These are phyloP conservation scores for Anniella stebbinsi DNA, from an alignment of 2,797 vertebrate species.

Conservation along the genomic window DNA sequence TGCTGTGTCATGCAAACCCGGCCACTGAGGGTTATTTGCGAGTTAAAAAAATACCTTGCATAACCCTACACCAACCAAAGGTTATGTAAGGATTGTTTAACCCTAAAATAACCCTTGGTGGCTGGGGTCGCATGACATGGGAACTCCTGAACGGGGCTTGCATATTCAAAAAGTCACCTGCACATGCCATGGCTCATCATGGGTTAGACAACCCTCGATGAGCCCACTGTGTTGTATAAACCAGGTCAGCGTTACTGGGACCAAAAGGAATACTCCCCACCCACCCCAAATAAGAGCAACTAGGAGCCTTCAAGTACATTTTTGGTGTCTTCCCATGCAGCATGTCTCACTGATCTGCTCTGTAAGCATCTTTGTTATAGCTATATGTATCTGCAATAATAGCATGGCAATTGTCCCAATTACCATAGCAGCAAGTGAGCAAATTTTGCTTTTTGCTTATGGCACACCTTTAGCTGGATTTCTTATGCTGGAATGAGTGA, in stretches of 20 bases:
- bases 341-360: not conserved
- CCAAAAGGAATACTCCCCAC: not conserved
- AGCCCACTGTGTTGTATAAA: too few species aligned
- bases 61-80: too few species aligned
- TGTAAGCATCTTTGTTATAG: not conserved
- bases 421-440: not conserved
- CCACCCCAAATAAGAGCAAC: not conserved
- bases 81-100: too few species aligned
- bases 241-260: not conserved
- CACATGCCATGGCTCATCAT: too few species aligned
- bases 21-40: too few species aligned
- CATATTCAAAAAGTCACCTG: too few species aligned
- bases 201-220: too few species aligned
- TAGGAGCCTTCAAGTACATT: not conserved
- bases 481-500: not conserved
- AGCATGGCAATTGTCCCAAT: not conserved
- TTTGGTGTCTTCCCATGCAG: not conserved
- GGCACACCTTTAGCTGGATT: not conserved
- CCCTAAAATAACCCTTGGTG: too few species aligned
- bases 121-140: too few species aligned
- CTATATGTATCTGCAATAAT: not conserved
- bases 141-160: too few species aligned
- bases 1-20: too few species aligned
- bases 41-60: too few species aligned
- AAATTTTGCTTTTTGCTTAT: not conserved